phyloP scores from a whole-genome alignment of 2,113 vertebrate genomes.

The Hippocampus comes region DNA sequence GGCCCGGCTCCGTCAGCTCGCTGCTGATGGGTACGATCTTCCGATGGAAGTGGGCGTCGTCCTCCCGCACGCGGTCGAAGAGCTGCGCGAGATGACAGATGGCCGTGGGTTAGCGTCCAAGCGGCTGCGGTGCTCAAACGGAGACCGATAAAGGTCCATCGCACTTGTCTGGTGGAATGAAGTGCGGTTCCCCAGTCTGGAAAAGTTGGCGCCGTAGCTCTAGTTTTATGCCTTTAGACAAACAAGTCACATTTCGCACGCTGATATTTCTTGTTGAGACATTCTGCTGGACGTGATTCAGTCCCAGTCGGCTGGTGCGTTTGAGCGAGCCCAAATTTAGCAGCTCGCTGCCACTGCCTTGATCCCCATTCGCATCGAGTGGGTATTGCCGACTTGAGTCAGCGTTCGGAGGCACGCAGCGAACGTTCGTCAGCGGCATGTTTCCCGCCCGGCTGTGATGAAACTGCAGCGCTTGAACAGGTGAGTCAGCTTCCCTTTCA shows the following conservation, averaged over 20 bases:
- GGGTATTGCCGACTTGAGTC: not conserved
- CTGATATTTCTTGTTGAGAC: not conserved
- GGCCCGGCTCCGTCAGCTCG: slow-evolving; percentile 84
- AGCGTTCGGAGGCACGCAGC: not conserved
- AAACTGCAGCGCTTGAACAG: not conserved
- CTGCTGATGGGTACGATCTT: slow-evolving; percentile 88
- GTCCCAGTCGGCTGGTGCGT: not conserved
- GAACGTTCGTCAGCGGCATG: not conserved
- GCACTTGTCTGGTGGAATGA: too few relatives aligned
- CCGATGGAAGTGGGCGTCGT: slow-evolving; percentile 83
- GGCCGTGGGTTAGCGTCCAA: not conserved
- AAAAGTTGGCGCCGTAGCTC: not conserved
- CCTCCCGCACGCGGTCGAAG: slow-evolving; percentile 88
- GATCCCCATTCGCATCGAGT: not conserved
- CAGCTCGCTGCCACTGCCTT: not conserved
- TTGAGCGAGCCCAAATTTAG: not conserved
- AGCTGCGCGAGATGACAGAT: slow-evolving; percentile 69
- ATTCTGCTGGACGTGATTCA: not conserved
- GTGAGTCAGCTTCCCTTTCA: not conserved
- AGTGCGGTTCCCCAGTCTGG: not conserved
- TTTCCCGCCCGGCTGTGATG: too few relatives aligned
- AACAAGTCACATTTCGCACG: not conserved
- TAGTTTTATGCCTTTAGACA: not conserved
- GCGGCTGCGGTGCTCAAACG: too few relatives aligned
- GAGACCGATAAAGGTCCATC: too few relatives aligned